Base-by-base conservation (phyloP, 2,888 invertebrate genomes). In the Copidosoma aretas region DNA sequence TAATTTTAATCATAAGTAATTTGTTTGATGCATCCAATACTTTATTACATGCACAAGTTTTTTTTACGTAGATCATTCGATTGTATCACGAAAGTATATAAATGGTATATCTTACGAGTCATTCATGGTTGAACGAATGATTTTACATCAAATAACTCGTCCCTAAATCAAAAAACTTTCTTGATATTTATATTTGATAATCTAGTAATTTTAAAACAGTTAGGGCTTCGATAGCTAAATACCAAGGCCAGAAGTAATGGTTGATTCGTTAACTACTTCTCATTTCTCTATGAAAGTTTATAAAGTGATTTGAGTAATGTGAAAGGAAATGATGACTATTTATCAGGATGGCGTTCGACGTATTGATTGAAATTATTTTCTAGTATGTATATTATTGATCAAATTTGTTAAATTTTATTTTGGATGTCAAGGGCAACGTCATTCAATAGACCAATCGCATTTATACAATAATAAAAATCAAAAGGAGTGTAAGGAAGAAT, bases 1-100 rank as follows among this genome's bases (percentile, higher is more conserved):
- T 70, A 60, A 67, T 63, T 66, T 69, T 57, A 24, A 63, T 65
- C 51, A 19, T 63, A 52, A 57, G 17, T 43, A 62, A 61, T 17
- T 67, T 64, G 59, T 24, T 60, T 52, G 19, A 49, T 46, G 12
- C 60, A 3, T 70, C 56, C 58, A 57, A 41, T 22, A 21, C n/a
- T 49, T 62, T 69, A 58, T 69, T 69, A n/a, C 66, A 59, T 62
- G 21, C 4, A 17, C 57, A 64, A 10, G 19, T 70, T 63, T 21
- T 64, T 52, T 52, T 21, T 22, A 52, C 12, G n/a, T 52, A 19
- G 19, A 19, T 52, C 19, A 22, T 12, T n/a, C 2, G n/a, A 19
- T 49, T 52, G 3, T 52, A 21, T 12, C 12, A 19, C 53, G 46
- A 57, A 68, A 60, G 57, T 61, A 61, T 56, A 61, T 52, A 61